These are phyloP conservation scores for Taurulus bubalis DNA, from an alignment of 2,113 vertebrate genomes.

Conservation along the genomic window DNA sequence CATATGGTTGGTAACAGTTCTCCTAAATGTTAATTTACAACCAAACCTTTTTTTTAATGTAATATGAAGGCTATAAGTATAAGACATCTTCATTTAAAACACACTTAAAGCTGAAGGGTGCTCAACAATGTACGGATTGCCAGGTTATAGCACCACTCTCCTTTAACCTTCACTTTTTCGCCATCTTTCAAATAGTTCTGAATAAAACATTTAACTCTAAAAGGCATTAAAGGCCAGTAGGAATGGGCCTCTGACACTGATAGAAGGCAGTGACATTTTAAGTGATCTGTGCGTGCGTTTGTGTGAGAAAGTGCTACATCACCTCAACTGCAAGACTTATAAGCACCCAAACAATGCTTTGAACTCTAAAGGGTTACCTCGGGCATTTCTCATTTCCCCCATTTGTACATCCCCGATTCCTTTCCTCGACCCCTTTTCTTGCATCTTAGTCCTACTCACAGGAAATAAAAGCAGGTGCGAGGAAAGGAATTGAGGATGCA, in stretches of 20 bases:
- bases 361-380: background rate
- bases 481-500: background rate
- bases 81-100: background rate
- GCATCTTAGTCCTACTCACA: background rate
- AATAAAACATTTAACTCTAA: slow-evolving; percentile 53
- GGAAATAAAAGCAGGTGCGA: background rate
- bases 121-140: slow-evolving; percentile 4
- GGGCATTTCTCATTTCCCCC: background rate
- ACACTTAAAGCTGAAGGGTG: background rate
- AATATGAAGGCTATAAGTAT: background rate
- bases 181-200: slow-evolving; percentile 16
- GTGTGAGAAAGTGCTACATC: slow-evolving; percentile 16
- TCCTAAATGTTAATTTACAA: background rate
- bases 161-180: slow-evolving; percentile 3
- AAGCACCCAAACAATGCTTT: background rate
- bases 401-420: background rate
- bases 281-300: background rate
- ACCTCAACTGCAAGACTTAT: background rate
- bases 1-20: slow-evolving; percentile 86
- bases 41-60: background rate
- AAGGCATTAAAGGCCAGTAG: slow-evolving; percentile 50
- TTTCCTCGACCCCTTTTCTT: background rate
- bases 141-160: slow-evolving; percentile 4
- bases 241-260: slow-evolving; percentile 37
- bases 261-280: slow-evolving; percentile 60